Conservation (phyloP, 2,113 vertebrate genomes). For the Protobothrops flavoviridis region DNA sequence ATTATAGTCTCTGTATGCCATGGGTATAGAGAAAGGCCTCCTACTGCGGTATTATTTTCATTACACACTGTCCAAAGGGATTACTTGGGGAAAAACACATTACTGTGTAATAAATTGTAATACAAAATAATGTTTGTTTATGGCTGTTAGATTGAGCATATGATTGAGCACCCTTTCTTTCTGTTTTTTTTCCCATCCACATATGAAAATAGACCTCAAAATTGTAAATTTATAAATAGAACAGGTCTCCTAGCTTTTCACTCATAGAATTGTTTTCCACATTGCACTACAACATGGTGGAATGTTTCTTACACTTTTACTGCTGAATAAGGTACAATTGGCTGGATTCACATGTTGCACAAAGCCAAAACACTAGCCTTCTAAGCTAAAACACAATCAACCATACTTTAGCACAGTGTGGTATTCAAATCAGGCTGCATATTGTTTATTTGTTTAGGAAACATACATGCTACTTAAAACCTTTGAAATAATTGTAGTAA, state of each 20-base stretch:
- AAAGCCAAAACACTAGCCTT: background rate
- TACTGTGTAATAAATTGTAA: background rate
- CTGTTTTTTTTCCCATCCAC: background rate
- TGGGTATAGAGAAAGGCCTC: background rate
- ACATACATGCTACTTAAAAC: background rate
- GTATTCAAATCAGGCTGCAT: background rate
- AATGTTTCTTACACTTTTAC: background rate
- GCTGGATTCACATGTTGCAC: background rate
- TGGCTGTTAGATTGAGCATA: background rate
- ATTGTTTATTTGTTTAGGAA: background rate
- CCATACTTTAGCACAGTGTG: background rate
- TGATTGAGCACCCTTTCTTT: background rate
- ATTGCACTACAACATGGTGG: background rate
- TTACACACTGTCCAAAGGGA: background rate
- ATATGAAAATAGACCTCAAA: background rate
- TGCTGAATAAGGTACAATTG: background rate
- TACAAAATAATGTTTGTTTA: background rate
- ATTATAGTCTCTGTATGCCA: background rate
- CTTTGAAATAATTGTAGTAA: background rate
- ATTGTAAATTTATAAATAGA: background rate
- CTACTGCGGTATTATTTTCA: background rate
- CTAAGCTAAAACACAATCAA: background rate
- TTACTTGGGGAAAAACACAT: background rate
- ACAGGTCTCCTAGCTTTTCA: background rate
- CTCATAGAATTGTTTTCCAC: background rate